Conservation (phyloP, 2,888 invertebrate species). For the Agrochola macilenta region DNA sequence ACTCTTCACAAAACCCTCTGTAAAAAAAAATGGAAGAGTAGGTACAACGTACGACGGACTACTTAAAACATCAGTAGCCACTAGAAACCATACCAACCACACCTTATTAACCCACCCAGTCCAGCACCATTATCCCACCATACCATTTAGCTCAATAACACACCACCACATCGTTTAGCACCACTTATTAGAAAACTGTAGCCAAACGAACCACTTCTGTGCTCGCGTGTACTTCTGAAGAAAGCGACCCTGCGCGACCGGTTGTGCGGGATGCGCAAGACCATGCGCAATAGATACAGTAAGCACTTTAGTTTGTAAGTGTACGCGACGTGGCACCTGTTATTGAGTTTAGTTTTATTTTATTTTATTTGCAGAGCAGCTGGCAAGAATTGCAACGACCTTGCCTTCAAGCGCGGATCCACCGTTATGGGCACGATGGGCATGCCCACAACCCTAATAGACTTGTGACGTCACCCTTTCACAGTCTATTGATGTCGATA, state of each 20-base stretch:
- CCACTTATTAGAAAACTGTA: conserved; percentile 59
- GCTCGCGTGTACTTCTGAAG: conserved; percentile 60
- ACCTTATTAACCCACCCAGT: conserved; percentile 25
- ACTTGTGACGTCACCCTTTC: no score
- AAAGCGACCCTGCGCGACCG: conserved; percentile 69
- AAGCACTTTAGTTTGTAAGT: conserved; percentile 43
- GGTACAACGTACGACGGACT: no score
- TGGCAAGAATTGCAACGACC: conserved; percentile 1
- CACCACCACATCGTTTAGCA: conserved; percentile 28
- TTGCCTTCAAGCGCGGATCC: conserved; percentile 1
- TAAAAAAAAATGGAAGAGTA: not conserved
- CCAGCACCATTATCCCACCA: conserved; percentile 17
- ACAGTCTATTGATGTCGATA: no score
- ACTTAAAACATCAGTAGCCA: conserved; percentile 18
- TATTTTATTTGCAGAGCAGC: not conserved
- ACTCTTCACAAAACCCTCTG: not conserved
- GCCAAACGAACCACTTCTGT: conserved; percentile 45
- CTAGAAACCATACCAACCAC: conserved; percentile 18
- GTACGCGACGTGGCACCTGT: conserved; percentile 38
- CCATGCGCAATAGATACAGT: conserved; percentile 40
- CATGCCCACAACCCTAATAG: no score
- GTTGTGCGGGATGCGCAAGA: conserved; percentile 54
- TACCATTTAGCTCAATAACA: conserved; percentile 51
- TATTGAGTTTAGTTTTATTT: conserved; percentile 15
- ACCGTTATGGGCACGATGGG: no score